Evolutionary conservation across 2,113 vertebrate species (phyloP), one percentile per base, ranked within the genome.

Genomic region (Tragelaphus buxtoni): DNA sequence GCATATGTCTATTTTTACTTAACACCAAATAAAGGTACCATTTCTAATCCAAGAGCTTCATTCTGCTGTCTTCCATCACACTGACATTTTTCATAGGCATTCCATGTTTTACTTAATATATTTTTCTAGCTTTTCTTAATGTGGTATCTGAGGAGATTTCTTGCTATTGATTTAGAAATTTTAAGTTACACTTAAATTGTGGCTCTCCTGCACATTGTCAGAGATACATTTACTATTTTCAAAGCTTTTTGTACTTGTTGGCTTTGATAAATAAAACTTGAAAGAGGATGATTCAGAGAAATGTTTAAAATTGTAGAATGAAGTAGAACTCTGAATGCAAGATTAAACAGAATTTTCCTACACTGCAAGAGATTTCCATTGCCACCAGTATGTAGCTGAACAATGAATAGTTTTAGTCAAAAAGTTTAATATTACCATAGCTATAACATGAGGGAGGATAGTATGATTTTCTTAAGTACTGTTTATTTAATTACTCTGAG

Each of bases 361-460:
- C 76, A 84, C 60, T 94, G 94, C 74, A 96, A 97, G 82, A 84
- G 32, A 90, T 90, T 80, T 94, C 86, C 90, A 96, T 88, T 95
- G 32, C 63, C 79, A 65, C 97, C 87, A 24, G 26, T 90, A 98
- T 90, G 63, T 96, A 97, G 97, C 94, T 94, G 60, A 85, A 87
- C 96, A 96, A 97, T 95, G 56, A 88, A 93, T 88, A 97, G 69
- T 96, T 77, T 97, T 91, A 94, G 91, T 93, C 42, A 93, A 96
- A 97, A 96, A 80, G 82, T 94, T 98, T 98, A 98, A 97, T 94
- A 97, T 98, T 97, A 53, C 89, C 97, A 94, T 92, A 90, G 56
- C 55, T 88, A 32, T 42, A 95, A 53, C 49, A 86, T 89, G 32
- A 32, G 35, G 32, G 93, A 95, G 24, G 55, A 80, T 76, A 90